Percentiles rank a stretch among this genome's conserved stretches.
phyloP scores from a whole-genome alignment of 2,113 vertebrate genomes.

The Heptranchias perlo region DNA sequence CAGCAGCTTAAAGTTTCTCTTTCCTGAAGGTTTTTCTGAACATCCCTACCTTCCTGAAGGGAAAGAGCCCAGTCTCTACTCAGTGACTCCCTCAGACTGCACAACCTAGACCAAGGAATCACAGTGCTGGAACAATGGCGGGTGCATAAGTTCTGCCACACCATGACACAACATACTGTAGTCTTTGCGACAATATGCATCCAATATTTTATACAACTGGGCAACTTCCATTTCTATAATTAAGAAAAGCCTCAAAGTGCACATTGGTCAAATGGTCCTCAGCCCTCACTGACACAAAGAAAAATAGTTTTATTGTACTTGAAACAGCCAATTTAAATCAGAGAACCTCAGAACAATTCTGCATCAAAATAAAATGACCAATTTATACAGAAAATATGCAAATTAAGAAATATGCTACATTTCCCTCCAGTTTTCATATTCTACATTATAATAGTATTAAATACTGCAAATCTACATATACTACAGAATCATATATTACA shows the following conservation, averaged over 20 bases:
- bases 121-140: not conserved
- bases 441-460: not conserved
- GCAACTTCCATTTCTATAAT: not conserved
- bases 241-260: not conserved
- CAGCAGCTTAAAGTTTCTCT: not conserved
- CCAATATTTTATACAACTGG: not conserved
- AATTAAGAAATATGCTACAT: not conserved
- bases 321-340: not conserved
- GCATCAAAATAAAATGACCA: not conserved
- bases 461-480: not conserved
- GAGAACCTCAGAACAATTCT: not conserved
- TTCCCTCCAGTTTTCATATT: not conserved
- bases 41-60: not conserved
- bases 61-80: too few relatives aligned
- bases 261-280: too few relatives aligned
- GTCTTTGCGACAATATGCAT: not conserved
- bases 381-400: not conserved
- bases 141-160: not conserved
- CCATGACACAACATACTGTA: not conserved
- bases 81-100: not conserved
- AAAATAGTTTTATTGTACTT: not conserved
- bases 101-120: not conserved
- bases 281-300: not conserved
- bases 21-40: not conserved
- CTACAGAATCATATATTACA: too few relatives aligned